Base-by-base conservation (phyloP, 2,797 vertebrate genomes). In the Margarornis squamiger region DNA sequence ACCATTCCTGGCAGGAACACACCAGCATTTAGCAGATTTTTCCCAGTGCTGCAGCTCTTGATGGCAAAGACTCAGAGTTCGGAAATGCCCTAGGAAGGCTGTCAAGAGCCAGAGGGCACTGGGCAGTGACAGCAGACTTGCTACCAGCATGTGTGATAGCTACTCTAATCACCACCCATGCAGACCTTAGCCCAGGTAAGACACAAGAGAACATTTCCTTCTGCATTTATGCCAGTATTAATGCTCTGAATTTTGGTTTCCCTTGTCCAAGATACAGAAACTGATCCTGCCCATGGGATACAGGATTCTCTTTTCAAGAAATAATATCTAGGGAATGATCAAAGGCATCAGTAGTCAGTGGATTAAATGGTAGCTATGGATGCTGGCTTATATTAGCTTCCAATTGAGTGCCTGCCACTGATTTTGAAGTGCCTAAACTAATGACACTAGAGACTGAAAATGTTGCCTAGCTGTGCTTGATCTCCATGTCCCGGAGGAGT, bases 341-440 rank as follows among this genome's bases (percentile, higher is more conserved):
- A 70, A 93, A 94, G 61, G n/a, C 68, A 87, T 63, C 63, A 49
- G 8, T 63, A 89, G 43, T 38, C 74, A 76, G 71, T 70, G 68
- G 74, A 68, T 86, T 74, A 85, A 90, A 70, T 63, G 67, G n/a
- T 41, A 95, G 30, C 52, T 92, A 23, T 81, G 62, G 51, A 65
- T 81, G 62, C 48, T 86, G 80, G 30, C 38, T 90, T 21, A 13
- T 61, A 76, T 41, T 52, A 79, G 63, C 43, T 86, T 87, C 65
- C 43, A 71, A 24, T 67, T 71, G 68, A 71, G 78, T 89, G 80
- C 62, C 48, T 87, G 49, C 72, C 77, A 65, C 68, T 83, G 90
- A 80, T 83, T 88, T 86, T 73, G 49, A 92, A 77, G 85, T 90
- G 86, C 77, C 61, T 93, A 59, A 90, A 73, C 67, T 86, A 59